Evolutionary conservation across 2,113 vertebrate genomes (phyloP).

Genomic region (Riparia riparia): DNA sequence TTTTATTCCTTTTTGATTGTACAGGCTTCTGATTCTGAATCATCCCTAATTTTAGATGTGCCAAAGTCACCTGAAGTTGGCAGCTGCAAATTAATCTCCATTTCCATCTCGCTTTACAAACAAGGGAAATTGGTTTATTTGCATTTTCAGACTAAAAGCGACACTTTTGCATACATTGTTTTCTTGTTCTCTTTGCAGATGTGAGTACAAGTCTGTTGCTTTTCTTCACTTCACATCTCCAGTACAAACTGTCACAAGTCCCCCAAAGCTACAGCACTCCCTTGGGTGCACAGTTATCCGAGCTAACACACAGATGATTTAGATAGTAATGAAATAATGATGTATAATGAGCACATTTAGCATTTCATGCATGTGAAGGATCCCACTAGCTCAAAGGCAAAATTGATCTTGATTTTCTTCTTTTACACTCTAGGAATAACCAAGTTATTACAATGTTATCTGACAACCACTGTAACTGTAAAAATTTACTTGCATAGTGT

Average conservation of each 20-base stretch:
- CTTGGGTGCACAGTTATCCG: conserved; percentile 57
- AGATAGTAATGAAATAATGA: conserved; percentile 72
- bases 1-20: not conserved
- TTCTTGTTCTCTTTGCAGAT: not conserved
- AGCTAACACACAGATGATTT: conserved; percentile 66
- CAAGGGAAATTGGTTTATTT: not conserved
- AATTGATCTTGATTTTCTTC: conserved; percentile 51
- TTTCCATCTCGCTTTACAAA: not conserved
- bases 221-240: not conserved
- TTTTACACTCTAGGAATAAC: conserved; percentile 4
- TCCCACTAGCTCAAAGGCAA: conserved; percentile 41
- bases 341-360: conserved; percentile 55
- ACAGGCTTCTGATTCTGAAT: not conserved
- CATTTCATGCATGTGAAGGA: conserved; percentile 63
- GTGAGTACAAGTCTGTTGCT: not conserved
- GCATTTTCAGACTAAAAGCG: not conserved
- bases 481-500: conserved; percentile 7
- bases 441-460: conserved; percentile 5
- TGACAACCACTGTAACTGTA: not conserved
- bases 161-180: not conserved
- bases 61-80: not conserved
- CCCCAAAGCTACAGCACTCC: conserved; percentile 53
- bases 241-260: not conserved
- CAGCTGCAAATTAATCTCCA: not conserved
- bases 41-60: not conserved